Evolutionary conservation across 2,113 vertebrate species (phyloP).

Genomic region (Pleuronectes platessa): DNA sequence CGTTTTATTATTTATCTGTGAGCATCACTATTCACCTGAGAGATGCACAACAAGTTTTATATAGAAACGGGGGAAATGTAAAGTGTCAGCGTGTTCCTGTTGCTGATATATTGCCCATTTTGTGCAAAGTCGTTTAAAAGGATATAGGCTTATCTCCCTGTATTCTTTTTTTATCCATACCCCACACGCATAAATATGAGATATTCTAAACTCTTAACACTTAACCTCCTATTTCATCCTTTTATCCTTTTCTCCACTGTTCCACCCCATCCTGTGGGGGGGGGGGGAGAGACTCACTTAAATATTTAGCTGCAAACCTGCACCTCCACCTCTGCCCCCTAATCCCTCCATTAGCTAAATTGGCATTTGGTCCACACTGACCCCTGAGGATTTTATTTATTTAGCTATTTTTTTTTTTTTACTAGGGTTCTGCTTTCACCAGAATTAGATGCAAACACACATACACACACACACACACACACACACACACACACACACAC

Average conservation of each 20-base stretch:
- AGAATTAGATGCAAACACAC: conserved; percentile 12
- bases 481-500: conserved; percentile 2
- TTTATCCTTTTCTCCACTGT: conserved; percentile 14
- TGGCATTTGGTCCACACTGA: conserved; percentile 59
- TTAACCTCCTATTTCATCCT: conserved; percentile 24
- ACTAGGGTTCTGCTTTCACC: conserved; percentile 1
- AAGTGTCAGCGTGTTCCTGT: conserved; percentile 2
- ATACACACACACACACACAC: neutral
- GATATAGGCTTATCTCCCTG: neutral
- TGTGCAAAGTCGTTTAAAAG: neutral
- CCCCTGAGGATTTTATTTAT: conserved; percentile 25
- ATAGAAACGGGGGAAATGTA: neutral
- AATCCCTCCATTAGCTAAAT: conserved; percentile 76
- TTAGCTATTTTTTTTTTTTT: neutral
- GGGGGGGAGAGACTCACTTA: conserved; percentile 33
- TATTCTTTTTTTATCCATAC: neutral
- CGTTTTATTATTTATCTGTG: neutral
- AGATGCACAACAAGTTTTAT: neutral
- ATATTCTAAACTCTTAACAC: conserved; percentile 26
- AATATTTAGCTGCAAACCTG: conserved; percentile 55
- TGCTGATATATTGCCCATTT: neutral
- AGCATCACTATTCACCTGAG: neutral
- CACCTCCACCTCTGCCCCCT: conserved; percentile 51
- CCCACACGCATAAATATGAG: neutral
- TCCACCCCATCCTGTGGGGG: conserved; percentile 26